Percentiles rank a stretch among this genome's conserved stretches.
phyloP scores from a whole-genome alignment of 30 jellyfish, hydroid and myxozoan species.

The Chrysaora quinquecirrha region DNA sequence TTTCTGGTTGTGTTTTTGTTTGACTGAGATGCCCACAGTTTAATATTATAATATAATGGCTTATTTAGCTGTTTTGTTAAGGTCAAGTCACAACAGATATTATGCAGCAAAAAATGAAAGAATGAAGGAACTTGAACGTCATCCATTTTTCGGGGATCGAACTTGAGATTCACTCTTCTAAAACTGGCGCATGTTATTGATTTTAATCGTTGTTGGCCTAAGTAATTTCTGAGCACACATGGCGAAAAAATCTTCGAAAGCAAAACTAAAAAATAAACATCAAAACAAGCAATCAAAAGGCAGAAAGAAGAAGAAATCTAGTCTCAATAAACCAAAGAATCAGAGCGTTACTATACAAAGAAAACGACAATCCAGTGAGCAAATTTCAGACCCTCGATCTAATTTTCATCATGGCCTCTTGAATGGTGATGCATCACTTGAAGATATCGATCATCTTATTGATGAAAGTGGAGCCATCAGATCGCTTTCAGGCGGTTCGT shows the following conservation, averaged over 20 bases:
- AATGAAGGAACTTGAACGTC: too few species aligned
- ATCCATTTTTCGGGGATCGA: too few species aligned
- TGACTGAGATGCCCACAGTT: too few species aligned
- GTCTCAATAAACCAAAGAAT: conserved; percentile 5
- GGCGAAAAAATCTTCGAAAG: conserved; percentile 61
- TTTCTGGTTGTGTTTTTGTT: too few species aligned
- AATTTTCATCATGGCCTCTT: background rate
- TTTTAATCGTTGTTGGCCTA: too few species aligned
- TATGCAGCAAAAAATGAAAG: too few species aligned
- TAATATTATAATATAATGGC: too few species aligned
- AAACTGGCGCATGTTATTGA: too few species aligned
- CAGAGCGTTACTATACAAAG: conserved; percentile 33
- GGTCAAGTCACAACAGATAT: too few species aligned
- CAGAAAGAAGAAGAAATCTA: conserved; percentile 12
- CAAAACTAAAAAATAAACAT: conserved; percentile 36
- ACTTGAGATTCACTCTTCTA: too few species aligned
- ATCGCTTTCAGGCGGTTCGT: conserved; percentile 23
- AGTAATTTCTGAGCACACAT: background rate
- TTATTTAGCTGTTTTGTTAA: too few species aligned
- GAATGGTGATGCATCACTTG: conserved; percentile 59
- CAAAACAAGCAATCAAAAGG: conserved; percentile 46
- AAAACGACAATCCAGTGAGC: conserved; percentile 13
- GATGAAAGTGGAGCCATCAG: conserved; percentile 25
- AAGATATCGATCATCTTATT: conserved; percentile 55
- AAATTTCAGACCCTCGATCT: background rate